These are phyloP conservation scores for Octopus sinensis DNA, from an alignment of 1,140 invertebrate species.

Conservation along the genomic window DNA sequence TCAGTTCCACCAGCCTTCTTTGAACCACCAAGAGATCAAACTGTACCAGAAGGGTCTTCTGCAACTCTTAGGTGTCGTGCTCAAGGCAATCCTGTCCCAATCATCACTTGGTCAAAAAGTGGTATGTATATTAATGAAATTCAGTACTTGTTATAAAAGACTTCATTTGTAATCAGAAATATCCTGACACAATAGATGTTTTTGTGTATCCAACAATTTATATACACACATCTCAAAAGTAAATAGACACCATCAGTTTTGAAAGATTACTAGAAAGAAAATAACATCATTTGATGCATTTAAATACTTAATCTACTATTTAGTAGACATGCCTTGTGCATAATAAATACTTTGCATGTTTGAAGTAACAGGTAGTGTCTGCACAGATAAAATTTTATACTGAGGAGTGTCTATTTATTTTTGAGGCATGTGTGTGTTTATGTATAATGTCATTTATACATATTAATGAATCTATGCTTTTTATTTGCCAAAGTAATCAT, in stretches of 20 bases:
- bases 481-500: too few species aligned
- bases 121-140: constrained; percentile 52
- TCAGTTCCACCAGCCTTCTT: constrained; percentile 33
- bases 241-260: not conserved
- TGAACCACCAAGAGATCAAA: constrained; percentile 29
- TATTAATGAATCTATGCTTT: too few species aligned
- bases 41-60: constrained; percentile 28
- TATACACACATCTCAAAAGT: not conserved
- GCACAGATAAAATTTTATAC: too few species aligned
- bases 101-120: constrained; percentile 79
- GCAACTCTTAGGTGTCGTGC: constrained; percentile 67
- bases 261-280: not conserved
- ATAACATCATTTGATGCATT: not conserved
- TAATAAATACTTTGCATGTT: too few species aligned
- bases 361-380: too few species aligned
- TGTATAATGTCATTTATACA: too few species aligned
- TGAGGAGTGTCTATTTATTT: too few species aligned
- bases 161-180: not conserved
- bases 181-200: not conserved
- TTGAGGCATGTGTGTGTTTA: too few species aligned
- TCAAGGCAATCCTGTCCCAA: constrained; percentile 71
- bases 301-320: too few species aligned
- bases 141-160: not conserved
- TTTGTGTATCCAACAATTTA: not conserved
- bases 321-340: too few species aligned